Conservation (phyloP, 2,797 vertebrate species). For the Xiphorhynchus erythropygius region DNA sequence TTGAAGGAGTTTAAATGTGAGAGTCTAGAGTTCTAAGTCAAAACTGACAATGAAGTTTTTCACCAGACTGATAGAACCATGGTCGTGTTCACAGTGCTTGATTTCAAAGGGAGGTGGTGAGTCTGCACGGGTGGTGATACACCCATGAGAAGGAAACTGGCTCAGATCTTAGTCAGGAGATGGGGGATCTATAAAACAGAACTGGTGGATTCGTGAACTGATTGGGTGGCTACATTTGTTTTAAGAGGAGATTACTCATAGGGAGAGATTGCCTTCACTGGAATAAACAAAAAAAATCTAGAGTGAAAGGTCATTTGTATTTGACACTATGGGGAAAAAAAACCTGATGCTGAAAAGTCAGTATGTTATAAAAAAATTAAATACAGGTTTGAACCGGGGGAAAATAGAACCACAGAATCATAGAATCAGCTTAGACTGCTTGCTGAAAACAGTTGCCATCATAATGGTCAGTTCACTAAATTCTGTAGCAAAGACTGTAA, state of each 20-base stretch:
- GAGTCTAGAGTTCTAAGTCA: background rate
- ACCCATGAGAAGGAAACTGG: accelerated
- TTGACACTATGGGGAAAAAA: background rate
- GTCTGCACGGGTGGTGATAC: background rate
- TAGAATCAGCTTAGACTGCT: background rate
- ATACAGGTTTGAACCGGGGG: background rate
- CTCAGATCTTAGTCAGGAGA: background rate
- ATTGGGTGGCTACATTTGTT: accelerated
- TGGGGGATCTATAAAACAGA: background rate
- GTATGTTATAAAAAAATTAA: background rate
- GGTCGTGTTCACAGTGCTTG: accelerated
- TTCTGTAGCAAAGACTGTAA: background rate
- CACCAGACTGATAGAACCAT: background rate
- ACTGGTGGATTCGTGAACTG: background rate
- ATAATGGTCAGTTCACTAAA: background rate
- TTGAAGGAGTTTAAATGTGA: background rate
- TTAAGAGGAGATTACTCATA: background rate
- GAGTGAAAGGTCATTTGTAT: background rate
- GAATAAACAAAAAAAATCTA: background rate
- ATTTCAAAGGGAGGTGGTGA: background rate
- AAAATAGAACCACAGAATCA: background rate
- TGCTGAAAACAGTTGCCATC: background rate
- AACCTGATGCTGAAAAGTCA: background rate
- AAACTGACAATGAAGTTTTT: background rate
- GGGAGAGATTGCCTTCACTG: background rate